Base-by-base conservation (phyloP, 2,113 vertebrate species). In the Rutilus rutilus region DNA sequence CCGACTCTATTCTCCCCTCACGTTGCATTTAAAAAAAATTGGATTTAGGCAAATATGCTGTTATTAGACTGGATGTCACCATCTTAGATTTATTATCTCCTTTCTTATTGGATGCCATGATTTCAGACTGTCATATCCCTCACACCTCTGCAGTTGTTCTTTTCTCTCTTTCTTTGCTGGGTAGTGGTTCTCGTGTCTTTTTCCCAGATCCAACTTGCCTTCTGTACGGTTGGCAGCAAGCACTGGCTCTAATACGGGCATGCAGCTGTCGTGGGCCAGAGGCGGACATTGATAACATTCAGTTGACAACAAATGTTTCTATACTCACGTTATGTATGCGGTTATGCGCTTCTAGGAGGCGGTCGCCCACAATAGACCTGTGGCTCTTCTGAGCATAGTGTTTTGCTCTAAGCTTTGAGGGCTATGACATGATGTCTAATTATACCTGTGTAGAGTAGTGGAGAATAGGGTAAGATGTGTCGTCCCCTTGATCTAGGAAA, bases 231-330 rank as follows among this genome's bases (percentile, higher is more conserved):
- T 73, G 82, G 47, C 84, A 86, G 76, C 39, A 87, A 81, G 85
- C 83, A 83, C 78, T 88, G 42, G 83, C 90, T 90, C 85, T 87
- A 90, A 89, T 88, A 85, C 80, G 79, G 82, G 85, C 33, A 71
- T 42, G 88, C 94, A 94, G 93, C 91, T 94, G 93, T 89, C 90
- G 83, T 71, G 84, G 73, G 69, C 79, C 83, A 87, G 86, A 89
- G 83, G 84, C 76, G 76, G 89, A 80, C 89, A 74, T 80, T 85
- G 82, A 87, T 84, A 84, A 67, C 36, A 84, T 86, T 86, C 73
- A 82, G 77, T 45, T 30, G 14, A 89, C 85, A 85, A 67, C 82
- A 90, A 88, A 88, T 87, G 85, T 82, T 60, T 74, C 74, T 42
- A 78, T 79, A 67, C 62, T 69, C 42, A 0, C 78, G 57, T 80